Base-by-base conservation (phyloP, 2,888 invertebrate genomes). In the Neocrepidodera transversa region DNA sequence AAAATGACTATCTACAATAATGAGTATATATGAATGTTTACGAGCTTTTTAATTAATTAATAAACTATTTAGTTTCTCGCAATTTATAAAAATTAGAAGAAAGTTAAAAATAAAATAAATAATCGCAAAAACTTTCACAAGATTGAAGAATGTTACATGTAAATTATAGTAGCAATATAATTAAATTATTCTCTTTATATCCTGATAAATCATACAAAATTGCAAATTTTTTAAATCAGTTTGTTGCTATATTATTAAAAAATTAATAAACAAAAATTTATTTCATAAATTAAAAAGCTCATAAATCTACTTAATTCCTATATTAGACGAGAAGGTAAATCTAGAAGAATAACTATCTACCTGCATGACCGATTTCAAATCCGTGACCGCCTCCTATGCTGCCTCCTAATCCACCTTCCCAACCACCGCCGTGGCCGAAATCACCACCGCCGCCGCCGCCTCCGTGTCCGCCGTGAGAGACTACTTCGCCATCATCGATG, bases 311-410 rank as follows among this genome's bases (percentile, higher is more conserved):
- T 52, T 23, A 49, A 51, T 50, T n/a, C 38, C 38, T 6, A 40
- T 42, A 50, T 30, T 16, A 45, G 18, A 17, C 18, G 30, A n/a
- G 53, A 35, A n/a, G 23, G 47, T 49, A 26, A 52, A 51, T 51
- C 5, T 53, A 55, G 49, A 47, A 7, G 56, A 13, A 43, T 30
- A 16, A 55, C 47, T 60, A 63, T 61, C 62, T 62, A 66, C 66
- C 64, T 65, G 62, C 60, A 36, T 65, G 66, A 55, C 64, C 57
- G 11, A 64, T 64, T 28, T 63, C 38, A 38, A 38, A 16, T 38
- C 38, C 38, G 10, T 38, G 38, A 38, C 38, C 38, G 2, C 35
- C 35, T 11, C 35, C 35, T 4, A 35, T 35, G 14, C 35, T 35
- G 16, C 38, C 35, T 11, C 35, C 35, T 13, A 35, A 13, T 2